Evolutionary conservation across 2,113 vertebrate species (phyloP).

Genomic region (Oplegnathus fasciatus): DNA sequence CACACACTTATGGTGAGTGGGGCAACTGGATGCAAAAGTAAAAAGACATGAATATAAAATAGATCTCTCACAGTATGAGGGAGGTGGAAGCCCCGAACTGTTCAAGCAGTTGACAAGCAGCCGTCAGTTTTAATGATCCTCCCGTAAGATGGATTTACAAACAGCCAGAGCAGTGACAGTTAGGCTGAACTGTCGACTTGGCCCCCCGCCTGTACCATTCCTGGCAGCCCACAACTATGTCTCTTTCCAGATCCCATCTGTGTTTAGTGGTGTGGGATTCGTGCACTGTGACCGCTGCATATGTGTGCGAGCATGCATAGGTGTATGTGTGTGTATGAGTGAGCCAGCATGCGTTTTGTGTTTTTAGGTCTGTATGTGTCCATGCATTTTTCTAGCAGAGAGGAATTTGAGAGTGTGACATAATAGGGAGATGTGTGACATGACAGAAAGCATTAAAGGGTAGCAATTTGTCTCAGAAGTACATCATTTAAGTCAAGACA

Average conservation of each 20-base stretch:
- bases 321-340: slow-evolving; percentile 18
- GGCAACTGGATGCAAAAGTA: neutral
- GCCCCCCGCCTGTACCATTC: slow-evolving; percentile 61
- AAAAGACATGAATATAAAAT: neutral
- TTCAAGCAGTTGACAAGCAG: slow-evolving; percentile 35
- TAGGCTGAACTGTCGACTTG: slow-evolving; percentile 66
- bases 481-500: slow-evolving; percentile 9
- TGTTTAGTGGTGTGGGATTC: slow-evolving; percentile 78
- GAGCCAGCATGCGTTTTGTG: slow-evolving; percentile 7
- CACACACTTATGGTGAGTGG: slow-evolving; percentile 41
- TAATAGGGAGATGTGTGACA: slow-evolving; percentile 22
- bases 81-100: neutral
- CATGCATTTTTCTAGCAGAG: slow-evolving; percentile 11
- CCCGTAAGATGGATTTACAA: slow-evolving; percentile 46
- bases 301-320: slow-evolving; percentile 47
- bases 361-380: slow-evolving; percentile 15
- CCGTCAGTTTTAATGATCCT: slow-evolving; percentile 44
- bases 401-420: slow-evolving; percentile 45
- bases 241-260: slow-evolving; percentile 77
- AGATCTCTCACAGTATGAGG: neutral
- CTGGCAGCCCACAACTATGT: slow-evolving; percentile 77
- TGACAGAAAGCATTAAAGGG: slow-evolving; percentile 25
- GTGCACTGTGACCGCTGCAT: slow-evolving; percentile 55
- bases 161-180: slow-evolving; percentile 50
- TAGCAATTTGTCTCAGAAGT: slow-evolving; percentile 30